Evolutionary conservation across 1,140 invertebrate species (phyloP).

Genomic region (Potamilus streckersoni): DNA sequence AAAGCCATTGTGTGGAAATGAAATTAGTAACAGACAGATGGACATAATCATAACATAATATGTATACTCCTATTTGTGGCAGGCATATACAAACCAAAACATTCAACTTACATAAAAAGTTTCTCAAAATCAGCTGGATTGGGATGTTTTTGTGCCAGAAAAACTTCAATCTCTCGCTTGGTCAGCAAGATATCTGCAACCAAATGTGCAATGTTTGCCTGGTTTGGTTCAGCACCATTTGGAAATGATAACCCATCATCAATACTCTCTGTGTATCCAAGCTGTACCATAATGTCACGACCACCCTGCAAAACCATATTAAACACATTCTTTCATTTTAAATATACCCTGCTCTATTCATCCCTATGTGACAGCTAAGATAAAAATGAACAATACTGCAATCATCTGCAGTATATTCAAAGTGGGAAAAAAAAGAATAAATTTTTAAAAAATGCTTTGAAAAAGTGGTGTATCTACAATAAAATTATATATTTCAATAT

Average conservation of each 20-base stretch:
- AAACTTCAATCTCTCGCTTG: conserved; percentile 39
- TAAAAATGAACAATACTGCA: neutral
- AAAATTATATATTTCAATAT: too few species aligned
- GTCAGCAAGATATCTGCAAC: conserved; percentile 36
- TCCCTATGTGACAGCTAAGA: neutral
- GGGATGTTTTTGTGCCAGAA: conserved; percentile 36
- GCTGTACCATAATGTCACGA: conserved; percentile 32
- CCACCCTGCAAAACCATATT: conserved; percentile 30
- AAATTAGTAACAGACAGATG: too few species aligned
- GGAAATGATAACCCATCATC: conserved; percentile 41
- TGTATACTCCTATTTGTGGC: too few species aligned
- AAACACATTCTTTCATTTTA: conserved; percentile 2
- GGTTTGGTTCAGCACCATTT: conserved; percentile 31
- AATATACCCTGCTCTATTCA: neutral
- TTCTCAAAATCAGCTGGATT: conserved; percentile 26
- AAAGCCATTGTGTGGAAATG: too few species aligned
- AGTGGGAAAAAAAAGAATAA: too few species aligned
- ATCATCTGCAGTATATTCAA: neutral
- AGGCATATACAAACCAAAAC: too few species aligned
- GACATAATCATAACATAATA: too few species aligned
- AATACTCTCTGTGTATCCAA: conserved; percentile 38
- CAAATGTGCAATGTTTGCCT: conserved; percentile 23
- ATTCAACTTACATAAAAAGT: conserved; percentile 7
- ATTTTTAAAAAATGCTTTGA: too few species aligned
- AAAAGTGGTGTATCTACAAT: too few species aligned